Evolutionary conservation across 2,888 invertebrate species (phyloP).

Genomic region (Drosophila colorata): DNA sequence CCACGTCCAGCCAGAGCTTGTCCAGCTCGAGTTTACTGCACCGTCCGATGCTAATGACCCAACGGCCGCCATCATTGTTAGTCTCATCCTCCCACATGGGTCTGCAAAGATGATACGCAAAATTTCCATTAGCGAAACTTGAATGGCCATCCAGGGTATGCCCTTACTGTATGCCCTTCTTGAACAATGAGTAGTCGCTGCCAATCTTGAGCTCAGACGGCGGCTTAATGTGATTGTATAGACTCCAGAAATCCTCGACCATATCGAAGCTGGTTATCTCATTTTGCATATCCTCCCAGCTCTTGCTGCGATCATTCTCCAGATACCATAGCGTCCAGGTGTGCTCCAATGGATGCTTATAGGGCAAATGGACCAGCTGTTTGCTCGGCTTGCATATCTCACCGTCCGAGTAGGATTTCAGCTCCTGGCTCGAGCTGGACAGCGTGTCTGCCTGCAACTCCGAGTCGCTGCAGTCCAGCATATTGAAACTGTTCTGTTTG

Average conservation of each 20-base stretch:
- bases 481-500: slow-evolving; percentile 45
- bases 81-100: slow-evolving; percentile 96
- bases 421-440: slow-evolving; percentile 38
- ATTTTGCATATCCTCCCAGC: slow-evolving; percentile 97
- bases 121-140: too few species aligned
- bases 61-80: slow-evolving; percentile 93
- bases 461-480: slow-evolving; percentile 44
- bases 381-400: slow-evolving; percentile 14
- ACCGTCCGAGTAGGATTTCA: slow-evolving; percentile 37
- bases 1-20: slow-evolving; percentile 92
- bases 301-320: slow-evolving; percentile 92
- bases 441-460: slow-evolving; percentile 38
- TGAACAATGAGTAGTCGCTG: slow-evolving; percentile 92
- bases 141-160: too few species aligned
- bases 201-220: slow-evolving; percentile 92
- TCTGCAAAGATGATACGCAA: slow-evolving; percentile 69
- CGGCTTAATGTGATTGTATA: slow-evolving; percentile 94
- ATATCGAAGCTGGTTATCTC: slow-evolving; percentile 97
- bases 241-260: slow-evolving; percentile 99
- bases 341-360: slow-evolving; percentile 96
- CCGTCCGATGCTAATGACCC: slow-evolving; percentile 90
- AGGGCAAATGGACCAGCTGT: slow-evolving; percentile 62
- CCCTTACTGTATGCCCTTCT: slow-evolving; percentile 86
- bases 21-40: slow-evolving; percentile 90
- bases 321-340: slow-evolving; percentile 99